Conservation (phyloP, 1,140 invertebrate genomes). For the Pectinophora gossypiella region DNA sequence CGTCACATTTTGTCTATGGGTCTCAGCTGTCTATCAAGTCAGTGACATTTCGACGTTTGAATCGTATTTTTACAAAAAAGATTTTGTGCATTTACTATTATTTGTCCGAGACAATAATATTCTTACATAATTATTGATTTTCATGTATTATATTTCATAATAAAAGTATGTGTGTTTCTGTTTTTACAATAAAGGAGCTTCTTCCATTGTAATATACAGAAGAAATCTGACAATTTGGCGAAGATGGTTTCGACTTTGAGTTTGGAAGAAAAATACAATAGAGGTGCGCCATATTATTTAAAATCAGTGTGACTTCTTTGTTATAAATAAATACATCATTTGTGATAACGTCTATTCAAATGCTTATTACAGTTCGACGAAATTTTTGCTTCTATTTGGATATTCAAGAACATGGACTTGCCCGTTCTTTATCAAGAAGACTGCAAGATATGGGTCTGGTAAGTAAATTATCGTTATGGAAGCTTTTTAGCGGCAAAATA, state of each 20-base stretch:
- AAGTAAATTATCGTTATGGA: too few relatives aligned
- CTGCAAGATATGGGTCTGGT: slow-evolving; percentile 82
- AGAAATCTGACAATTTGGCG: slow-evolving; percentile 13
- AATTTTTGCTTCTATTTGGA: slow-evolving; percentile 83
- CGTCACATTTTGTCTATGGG: slow-evolving; percentile 46
- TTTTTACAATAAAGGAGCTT: background rate
- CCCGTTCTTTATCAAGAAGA: slow-evolving; percentile 78
- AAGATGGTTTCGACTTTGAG: slow-evolving; percentile 62
- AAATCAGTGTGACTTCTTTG: slow-evolving; percentile 18
- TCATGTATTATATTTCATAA: background rate
- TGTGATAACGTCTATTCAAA: background rate
- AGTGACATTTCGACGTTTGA: slow-evolving; percentile 63
- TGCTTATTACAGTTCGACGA: slow-evolving; percentile 52
- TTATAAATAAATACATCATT: background rate
- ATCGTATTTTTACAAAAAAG: slow-evolving; percentile 42
- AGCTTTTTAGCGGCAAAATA: slow-evolving; percentile 52
- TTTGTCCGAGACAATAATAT: slow-evolving; percentile 22
- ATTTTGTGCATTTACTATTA: slow-evolving; percentile 34
- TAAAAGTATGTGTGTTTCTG: background rate
- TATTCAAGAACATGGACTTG: slow-evolving; percentile 79
- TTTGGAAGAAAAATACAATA: slow-evolving; percentile 61
- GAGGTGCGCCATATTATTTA: slow-evolving; percentile 46
- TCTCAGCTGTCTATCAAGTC: slow-evolving; percentile 70
- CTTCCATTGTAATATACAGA: background rate
- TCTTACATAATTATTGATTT: slow-evolving; percentile 35